Percentiles rank a stretch among this genome's conserved stretches.
Conservation (phyloP, 2,113 vertebrate genomes). For the Ornithorhynchus anatinus region DNA sequence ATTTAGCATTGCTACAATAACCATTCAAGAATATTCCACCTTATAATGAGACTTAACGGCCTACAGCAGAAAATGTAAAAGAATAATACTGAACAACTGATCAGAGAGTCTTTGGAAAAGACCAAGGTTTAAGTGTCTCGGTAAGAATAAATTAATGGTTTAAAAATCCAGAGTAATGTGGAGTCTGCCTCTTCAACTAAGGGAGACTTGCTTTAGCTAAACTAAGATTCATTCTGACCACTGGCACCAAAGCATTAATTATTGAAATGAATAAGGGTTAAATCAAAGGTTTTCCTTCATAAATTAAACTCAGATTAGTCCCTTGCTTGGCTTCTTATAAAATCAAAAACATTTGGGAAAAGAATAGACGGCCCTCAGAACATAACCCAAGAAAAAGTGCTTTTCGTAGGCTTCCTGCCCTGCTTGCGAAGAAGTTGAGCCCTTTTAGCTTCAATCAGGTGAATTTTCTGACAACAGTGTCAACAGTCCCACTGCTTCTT, state of each 20-base stretch:
- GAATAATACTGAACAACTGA: background rate
- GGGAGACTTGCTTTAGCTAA: background rate
- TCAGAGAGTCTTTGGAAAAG: background rate
- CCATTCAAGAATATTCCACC: too few relatives aligned
- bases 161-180: background rate
- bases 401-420: too few relatives aligned
- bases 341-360: constrained; percentile 43
- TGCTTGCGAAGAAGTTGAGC: too few relatives aligned
- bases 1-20: too few relatives aligned
- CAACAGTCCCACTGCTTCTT: too few relatives aligned
- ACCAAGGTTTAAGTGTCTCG: background rate
- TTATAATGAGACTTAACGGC: accelerated
- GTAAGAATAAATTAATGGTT: constrained; percentile 21
- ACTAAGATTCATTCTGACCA: background rate
- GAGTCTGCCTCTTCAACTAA: constrained; percentile 8
- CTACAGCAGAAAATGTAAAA: background rate
- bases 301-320: constrained; percentile 54
- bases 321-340: constrained; percentile 38
- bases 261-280: constrained; percentile 50
- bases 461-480: too few relatives aligned
- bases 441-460: too few relatives aligned
- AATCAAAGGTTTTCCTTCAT: constrained; percentile 53
- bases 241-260: constrained; percentile 47
- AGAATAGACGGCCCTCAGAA: too few relatives aligned
- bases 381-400: too few relatives aligned